Conservation (phyloP, 1,140 invertebrate genomes). For the Drosophila nigromelanica region DNA sequence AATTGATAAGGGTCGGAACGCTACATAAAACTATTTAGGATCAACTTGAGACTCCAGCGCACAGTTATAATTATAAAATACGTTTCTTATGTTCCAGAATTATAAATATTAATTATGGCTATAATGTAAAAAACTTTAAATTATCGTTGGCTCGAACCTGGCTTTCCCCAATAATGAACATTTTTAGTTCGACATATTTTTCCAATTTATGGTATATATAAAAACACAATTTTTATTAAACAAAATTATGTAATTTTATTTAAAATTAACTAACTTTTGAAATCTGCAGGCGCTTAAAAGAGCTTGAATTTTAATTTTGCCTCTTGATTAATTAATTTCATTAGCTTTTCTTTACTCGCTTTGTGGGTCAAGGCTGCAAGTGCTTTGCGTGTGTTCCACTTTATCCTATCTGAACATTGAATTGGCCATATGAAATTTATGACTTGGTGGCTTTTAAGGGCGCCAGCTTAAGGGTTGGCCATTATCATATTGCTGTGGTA, state of each 20-base stretch:
- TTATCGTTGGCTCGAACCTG: too few relatives aligned
- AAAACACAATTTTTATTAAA: too few relatives aligned
- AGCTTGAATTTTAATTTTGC: slow-evolving; percentile 1
- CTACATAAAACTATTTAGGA: slow-evolving; percentile 32
- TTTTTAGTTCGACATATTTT: too few relatives aligned
- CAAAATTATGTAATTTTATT: too few relatives aligned
- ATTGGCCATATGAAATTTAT: slow-evolving; percentile 19
- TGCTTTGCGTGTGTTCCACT: slow-evolving; percentile 15
- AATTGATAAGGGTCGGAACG: too few relatives aligned
- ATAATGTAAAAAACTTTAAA: too few relatives aligned
- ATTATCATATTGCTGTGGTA: slow-evolving; percentile 5
- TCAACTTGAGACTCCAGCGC: background rate
- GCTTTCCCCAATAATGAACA: too few relatives aligned
- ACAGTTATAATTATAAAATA: too few relatives aligned
- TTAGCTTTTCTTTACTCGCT: slow-evolving; percentile 38
- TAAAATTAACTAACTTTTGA: background rate
- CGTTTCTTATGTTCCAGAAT: too few relatives aligned
- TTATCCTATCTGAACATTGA: slow-evolving; percentile 13
- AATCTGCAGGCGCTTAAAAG: too few relatives aligned
- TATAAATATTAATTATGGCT: too few relatives aligned
- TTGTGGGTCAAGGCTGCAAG: slow-evolving; percentile 55
- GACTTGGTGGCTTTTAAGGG: slow-evolving; percentile 3
- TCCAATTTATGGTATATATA: too few relatives aligned
- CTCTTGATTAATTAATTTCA: slow-evolving; percentile 53
- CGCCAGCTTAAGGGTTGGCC: slow-evolving; percentile 23